These are phyloP conservation scores for Drosophila peninsularis DNA, from an alignment of 2,888 invertebrate genomes.

Conservation along the genomic window DNA sequence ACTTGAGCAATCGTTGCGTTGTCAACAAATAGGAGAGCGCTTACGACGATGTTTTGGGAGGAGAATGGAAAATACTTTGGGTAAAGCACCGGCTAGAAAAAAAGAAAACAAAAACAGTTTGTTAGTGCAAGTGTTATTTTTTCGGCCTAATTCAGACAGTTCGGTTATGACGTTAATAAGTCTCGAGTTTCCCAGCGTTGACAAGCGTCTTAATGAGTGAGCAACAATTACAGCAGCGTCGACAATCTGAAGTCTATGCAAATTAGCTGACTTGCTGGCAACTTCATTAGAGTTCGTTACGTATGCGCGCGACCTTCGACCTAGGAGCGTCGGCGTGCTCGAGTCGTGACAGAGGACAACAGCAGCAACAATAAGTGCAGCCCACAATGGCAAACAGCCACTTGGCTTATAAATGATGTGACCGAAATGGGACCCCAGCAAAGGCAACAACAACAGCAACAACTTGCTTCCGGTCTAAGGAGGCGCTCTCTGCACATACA, in stretches of 20 bases:
- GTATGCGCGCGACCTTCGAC: conserved; percentile 58
- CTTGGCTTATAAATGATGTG: conserved; percentile 68
- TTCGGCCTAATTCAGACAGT: conserved; percentile 19
- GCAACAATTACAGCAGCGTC: conserved; percentile 37
- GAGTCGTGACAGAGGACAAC: conserved; percentile 52
- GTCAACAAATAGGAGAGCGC: conserved; percentile 1
- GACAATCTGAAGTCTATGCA: conserved; percentile 64
- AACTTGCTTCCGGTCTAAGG: conserved; percentile 23
- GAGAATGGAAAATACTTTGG: conserved; percentile 22
- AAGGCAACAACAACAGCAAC: conserved; percentile 26
- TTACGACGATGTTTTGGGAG: neutral
- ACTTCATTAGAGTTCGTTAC: conserved; percentile 76
- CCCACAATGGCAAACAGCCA: conserved; percentile 45
- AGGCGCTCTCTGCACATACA: conserved; percentile 29
- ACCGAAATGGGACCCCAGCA: conserved; percentile 46
- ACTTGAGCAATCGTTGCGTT: conserved; percentile 20
- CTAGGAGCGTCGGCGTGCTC: conserved; percentile 21
- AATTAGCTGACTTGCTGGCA: conserved; percentile 65
- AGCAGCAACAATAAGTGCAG: conserved; percentile 35
- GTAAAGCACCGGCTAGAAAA: conserved; percentile 18
- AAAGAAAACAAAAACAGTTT: conserved; percentile 19
- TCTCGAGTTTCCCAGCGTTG: conserved; percentile 22
- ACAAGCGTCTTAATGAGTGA: conserved; percentile 62
- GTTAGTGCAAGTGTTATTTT: conserved; percentile 43
- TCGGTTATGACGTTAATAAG: conserved; percentile 10